Evolutionary conservation across 2,797 vertebrate species (phyloP), one percentile per base, ranked within the genome.

Genomic region (Myoxocephalus aenaeus): DNA sequence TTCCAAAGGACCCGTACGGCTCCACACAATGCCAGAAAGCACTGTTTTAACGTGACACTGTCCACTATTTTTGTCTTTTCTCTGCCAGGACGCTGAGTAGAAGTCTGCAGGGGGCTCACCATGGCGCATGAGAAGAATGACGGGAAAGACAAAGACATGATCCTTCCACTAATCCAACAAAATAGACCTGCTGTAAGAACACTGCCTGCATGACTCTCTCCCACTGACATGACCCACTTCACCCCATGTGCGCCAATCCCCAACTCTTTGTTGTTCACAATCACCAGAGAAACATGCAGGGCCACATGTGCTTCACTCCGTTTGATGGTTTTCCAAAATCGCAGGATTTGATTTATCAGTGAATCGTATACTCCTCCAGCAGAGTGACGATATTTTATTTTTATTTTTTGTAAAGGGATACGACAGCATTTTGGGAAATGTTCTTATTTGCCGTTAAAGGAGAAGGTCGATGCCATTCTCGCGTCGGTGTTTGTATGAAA

Each of bases 151-250:
- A 76, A 75, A 83, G 77, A 86, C 76, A 27, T 64, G 56, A 46
- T 58, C 62, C 76, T 80, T 83, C 65, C 75, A 74, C 42, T 79
- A 17, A 12, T 82, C 69, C 89, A 84, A 44, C 83, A 83, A 46
- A 90, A 83, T 14, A 87, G 75, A 89, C 82, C 89, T 34, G 72
- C 82, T 70, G 93, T 94, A 92, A 93, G 93, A 82, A 50, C 73
- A 20, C 69, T 50, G 46, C 73, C 62, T 77, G 69, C 80, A 46
- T 69, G 59, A 69, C 73, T 74, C 34, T 82, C 64, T 79, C 73
- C 73, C 71, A 73, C 79, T 82, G 81, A 80, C 65, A 40, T 86
- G 65, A 76, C 84, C 66, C 59, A 75, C 58, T 80, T 57, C 77
- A 58, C 58, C 73, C 73, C 54, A 65, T 57, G 72, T 71, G 75